Evolutionary conservation across 2,113 vertebrate species (phyloP).

Genomic region (Coturnix japonica): DNA sequence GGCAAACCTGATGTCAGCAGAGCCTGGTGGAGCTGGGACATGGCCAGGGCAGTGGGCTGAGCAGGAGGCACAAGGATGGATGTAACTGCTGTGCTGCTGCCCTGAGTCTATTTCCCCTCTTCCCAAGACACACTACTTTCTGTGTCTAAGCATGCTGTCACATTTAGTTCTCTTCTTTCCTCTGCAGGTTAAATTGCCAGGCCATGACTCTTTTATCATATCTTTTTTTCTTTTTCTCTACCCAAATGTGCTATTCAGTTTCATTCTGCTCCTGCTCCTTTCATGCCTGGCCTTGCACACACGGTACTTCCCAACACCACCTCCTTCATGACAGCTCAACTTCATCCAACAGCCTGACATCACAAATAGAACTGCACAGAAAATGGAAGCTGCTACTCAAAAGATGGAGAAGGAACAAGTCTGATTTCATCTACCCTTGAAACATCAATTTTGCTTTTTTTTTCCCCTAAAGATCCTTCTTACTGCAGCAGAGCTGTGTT

Average conservation of each 20-base stretch:
- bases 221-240: not conserved
- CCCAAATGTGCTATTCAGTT: not conserved
- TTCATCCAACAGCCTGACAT: not conserved
- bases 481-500: not conserved
- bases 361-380: not conserved
- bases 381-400: not conserved
- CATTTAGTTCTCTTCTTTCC: not conserved
- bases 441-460: not conserved
- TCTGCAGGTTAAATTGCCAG: not conserved
- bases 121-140: not conserved
- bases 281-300: not conserved
- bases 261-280: not conserved
- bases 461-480: not conserved
- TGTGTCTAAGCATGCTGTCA: not conserved
- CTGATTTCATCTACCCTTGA: not conserved
- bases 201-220: not conserved
- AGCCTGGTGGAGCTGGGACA: not conserved
- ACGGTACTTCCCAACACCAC: not conserved
- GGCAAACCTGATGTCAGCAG: slow-evolving; percentile 27
- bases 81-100: not conserved
- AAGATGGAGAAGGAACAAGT: not conserved
- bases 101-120: not conserved
- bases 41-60: not conserved
- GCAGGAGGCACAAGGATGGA: not conserved
- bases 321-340: rapidly evolving